Percentiles rank a stretch among this genome's conserved stretches.
Evolutionary conservation across 2,113 vertebrate species (phyloP).

Genomic region (Seriola dumerili): DNA sequence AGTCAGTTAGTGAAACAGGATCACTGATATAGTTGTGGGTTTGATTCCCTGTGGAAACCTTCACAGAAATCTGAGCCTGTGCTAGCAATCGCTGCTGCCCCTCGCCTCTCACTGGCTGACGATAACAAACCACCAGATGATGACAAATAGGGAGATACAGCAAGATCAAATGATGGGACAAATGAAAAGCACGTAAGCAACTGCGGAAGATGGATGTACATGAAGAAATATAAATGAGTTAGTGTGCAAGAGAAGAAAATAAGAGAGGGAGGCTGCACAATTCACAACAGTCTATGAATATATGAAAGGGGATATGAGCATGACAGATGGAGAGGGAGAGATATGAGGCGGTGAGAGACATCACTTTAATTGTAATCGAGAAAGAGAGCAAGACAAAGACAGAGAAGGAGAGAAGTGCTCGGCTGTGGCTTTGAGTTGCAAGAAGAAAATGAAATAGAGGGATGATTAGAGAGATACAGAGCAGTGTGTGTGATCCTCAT

Average conservation of each 20-base stretch:
- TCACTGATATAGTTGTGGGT: slow-evolving; percentile 35
- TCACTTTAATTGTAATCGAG: slow-evolving; percentile 52
- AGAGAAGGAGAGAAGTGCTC: slow-evolving; percentile 44
- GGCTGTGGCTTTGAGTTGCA: slow-evolving; percentile 41
- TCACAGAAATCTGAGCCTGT: slow-evolving; percentile 10
- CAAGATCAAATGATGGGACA: slow-evolving; percentile 40
- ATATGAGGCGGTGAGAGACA: slow-evolving; percentile 48
- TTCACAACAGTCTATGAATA: slow-evolving; percentile 56
- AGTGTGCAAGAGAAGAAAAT: slow-evolving; percentile 6
- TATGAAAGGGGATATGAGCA: slow-evolving; percentile 36
- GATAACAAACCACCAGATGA: slow-evolving; percentile 12
- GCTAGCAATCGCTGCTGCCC: slow-evolving; percentile 2
- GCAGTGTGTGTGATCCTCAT: slow-evolving; percentile 63
- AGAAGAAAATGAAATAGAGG: slow-evolving; percentile 61
- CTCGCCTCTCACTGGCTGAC: background rate
- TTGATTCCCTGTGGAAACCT: slow-evolving; percentile 40
- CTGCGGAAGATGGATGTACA: slow-evolving; percentile 32
- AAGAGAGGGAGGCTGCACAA: slow-evolving; percentile 36
- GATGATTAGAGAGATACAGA: slow-evolving; percentile 66
- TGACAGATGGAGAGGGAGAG: slow-evolving; percentile 58
- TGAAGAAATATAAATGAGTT: slow-evolving; percentile 47
- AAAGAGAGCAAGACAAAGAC: slow-evolving; percentile 39
- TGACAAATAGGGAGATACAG: slow-evolving; percentile 14
- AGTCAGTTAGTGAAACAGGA: slow-evolving; percentile 16
- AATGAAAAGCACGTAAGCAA: slow-evolving; percentile 44